These are phyloP conservation scores for Tautogolabrus adspersus DNA, from an alignment of 2,113 vertebrate genomes.

Conservation along the genomic window DNA sequence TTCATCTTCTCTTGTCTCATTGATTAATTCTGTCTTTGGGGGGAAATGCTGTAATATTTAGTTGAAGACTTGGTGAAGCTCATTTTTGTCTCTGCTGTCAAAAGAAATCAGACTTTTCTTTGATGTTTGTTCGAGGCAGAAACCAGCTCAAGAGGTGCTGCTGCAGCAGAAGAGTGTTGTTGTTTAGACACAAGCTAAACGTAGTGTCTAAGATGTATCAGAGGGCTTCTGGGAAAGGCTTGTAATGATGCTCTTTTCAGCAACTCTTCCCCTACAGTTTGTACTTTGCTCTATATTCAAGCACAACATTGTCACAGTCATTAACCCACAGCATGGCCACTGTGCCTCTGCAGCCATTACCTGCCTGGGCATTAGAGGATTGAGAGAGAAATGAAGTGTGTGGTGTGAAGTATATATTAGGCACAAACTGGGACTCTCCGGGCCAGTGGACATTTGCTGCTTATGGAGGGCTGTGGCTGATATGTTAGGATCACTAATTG, in stretches of 20 bases:
- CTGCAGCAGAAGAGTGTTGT: conserved; percentile 19
- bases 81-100: not conserved
- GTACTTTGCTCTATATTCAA: conserved; percentile 45
- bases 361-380: conserved; percentile 40
- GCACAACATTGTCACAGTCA: conserved; percentile 56
- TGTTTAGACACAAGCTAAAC: conserved; percentile 33
- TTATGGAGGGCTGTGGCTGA: conserved; percentile 60
- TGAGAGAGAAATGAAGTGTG: conserved; percentile 59
- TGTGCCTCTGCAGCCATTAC: conserved; percentile 58
- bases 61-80: not conserved
- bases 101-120: not conserved
- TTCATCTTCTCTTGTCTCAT: conserved; percentile 47
- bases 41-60: conserved; percentile 30
- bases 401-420: conserved; percentile 47
- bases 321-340: conserved; percentile 66
- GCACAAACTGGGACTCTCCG: conserved; percentile 63
- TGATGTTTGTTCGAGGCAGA: conserved; percentile 1
- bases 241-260: conserved; percentile 45
- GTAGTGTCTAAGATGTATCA: conserved; percentile 24
- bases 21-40: conserved; percentile 38
- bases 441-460: conserved; percentile 58
- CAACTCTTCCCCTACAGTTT: conserved; percentile 7
- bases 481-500: conserved; percentile 81
- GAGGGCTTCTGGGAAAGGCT: conserved; percentile 24
- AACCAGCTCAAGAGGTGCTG: not conserved